Evolutionary conservation across 2,888 invertebrate genomes (phyloP).

Genomic region (Urechis unicinctus): DNA sequence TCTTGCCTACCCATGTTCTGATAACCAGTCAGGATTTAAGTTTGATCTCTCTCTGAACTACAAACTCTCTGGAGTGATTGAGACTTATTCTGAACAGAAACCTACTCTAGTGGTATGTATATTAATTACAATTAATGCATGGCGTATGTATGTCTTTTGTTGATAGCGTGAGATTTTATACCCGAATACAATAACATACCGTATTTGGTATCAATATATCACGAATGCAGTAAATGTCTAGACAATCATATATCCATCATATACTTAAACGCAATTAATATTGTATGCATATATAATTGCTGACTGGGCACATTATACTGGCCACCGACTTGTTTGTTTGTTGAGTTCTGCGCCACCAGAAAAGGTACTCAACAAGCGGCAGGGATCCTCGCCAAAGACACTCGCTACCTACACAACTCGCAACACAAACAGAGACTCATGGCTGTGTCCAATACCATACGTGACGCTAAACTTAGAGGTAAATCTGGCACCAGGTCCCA

Average conservation of each 20-base stretch:
- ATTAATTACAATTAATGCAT: too few relatives aligned
- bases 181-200: too few relatives aligned
- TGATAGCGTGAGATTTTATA: too few relatives aligned
- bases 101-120: constrained; percentile 58
- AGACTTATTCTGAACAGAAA: constrained; percentile 66
- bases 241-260: too few relatives aligned
- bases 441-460: constrained; percentile 45
- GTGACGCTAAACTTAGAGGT: constrained; percentile 55
- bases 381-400: constrained; percentile 59
- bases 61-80: constrained; percentile 64
- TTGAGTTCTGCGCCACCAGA: constrained; percentile 67
- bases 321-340: background rate
- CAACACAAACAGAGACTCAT: constrained; percentile 57
- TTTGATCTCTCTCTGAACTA: constrained; percentile 75
- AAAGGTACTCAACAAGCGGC: constrained; percentile 69
- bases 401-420: constrained; percentile 55
- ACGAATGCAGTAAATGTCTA: too few relatives aligned
- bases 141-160: too few relatives aligned
- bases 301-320: too few relatives aligned
- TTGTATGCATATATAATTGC: too few relatives aligned
- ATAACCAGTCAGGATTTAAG: constrained; percentile 61
- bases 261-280: too few relatives aligned
- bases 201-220: too few relatives aligned
- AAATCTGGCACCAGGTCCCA: background rate
- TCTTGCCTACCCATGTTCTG: constrained; percentile 62